Evolutionary conservation across 2,888 invertebrate genomes (phyloP).

Genomic region (Schizotus pectinicornis): DNA sequence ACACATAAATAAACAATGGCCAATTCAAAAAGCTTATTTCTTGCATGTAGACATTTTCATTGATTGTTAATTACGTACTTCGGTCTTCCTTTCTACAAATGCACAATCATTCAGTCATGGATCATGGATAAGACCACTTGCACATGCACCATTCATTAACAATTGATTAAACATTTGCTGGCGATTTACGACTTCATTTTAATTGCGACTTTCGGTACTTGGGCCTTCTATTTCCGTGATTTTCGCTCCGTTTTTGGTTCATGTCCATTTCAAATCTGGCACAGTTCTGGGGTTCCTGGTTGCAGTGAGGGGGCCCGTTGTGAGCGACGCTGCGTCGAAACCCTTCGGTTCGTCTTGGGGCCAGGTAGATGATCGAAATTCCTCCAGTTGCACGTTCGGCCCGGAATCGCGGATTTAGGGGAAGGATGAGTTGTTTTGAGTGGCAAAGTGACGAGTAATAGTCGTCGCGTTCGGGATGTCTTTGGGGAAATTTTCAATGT

Average conservation of each 20-base stretch:
- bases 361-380: too few species aligned
- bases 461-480: slow-evolving; percentile 8
- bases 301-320: too few species aligned
- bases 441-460: neutral
- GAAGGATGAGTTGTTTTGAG: slow-evolving; percentile 1
- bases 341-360: too few species aligned
- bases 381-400: too few species aligned
- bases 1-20: neutral
- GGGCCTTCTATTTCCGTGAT: neutral
- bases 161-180: too few species aligned
- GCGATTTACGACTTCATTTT: too few species aligned
- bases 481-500: slow-evolving; percentile 7
- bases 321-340: too few species aligned
- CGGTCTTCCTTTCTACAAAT: neutral
- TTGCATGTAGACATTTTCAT: neutral
- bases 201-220: neutral
- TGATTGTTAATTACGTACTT: neutral
- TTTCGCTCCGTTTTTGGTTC: too few species aligned
- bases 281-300: too few species aligned
- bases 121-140: neutral
- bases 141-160: neutral
- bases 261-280: too few species aligned
- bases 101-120: too few species aligned
- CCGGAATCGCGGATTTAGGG: neutral
- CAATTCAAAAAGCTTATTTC: neutral